These are phyloP conservation scores for Colistium nudipinnis DNA, from an alignment of 2,113 vertebrate species.

Conservation along the genomic window DNA sequence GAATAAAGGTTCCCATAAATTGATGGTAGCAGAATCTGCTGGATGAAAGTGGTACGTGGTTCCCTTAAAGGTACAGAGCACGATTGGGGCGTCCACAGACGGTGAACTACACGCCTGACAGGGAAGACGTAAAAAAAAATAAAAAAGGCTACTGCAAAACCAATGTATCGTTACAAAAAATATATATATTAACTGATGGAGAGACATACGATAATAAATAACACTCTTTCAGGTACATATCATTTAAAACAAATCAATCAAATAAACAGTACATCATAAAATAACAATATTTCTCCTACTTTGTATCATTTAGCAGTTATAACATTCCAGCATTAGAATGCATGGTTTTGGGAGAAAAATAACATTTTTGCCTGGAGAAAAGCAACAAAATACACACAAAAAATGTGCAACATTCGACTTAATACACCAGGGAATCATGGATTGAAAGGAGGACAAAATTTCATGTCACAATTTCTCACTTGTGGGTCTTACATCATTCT, in stretches of 20 bases:
- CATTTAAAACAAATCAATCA: background rate
- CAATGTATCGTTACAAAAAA: background rate
- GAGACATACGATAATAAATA: slow-evolving; percentile 27
- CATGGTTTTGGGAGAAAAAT: slow-evolving; percentile 3
- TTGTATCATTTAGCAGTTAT: background rate
- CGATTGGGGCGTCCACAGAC: slow-evolving; percentile 32
- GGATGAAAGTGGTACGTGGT: slow-evolving; percentile 55
- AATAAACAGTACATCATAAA: slow-evolving; percentile 1
- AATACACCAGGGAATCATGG: too few relatives aligned
- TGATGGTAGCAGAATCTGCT: slow-evolving; percentile 64
- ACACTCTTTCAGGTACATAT: background rate
- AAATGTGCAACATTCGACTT: too few relatives aligned
- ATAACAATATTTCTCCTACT: slow-evolving; percentile 11
- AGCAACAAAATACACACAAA: background rate
- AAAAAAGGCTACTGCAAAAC: background rate
- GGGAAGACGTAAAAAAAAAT: background rate
- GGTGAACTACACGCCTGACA: slow-evolving; percentile 46
- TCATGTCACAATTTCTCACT: slow-evolving; percentile 33
- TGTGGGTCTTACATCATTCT: slow-evolving; percentile 31
- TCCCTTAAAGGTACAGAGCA: slow-evolving; percentile 79
- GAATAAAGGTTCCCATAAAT: slow-evolving; percentile 63
- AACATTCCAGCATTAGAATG: slow-evolving; percentile 10
- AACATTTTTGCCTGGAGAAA: background rate
- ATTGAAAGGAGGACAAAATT: background rate
- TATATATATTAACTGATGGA: background rate